Evolutionary conservation across 2,113 vertebrate genomes (phyloP).

Genomic region (Sigmodon hispidus): DNA sequence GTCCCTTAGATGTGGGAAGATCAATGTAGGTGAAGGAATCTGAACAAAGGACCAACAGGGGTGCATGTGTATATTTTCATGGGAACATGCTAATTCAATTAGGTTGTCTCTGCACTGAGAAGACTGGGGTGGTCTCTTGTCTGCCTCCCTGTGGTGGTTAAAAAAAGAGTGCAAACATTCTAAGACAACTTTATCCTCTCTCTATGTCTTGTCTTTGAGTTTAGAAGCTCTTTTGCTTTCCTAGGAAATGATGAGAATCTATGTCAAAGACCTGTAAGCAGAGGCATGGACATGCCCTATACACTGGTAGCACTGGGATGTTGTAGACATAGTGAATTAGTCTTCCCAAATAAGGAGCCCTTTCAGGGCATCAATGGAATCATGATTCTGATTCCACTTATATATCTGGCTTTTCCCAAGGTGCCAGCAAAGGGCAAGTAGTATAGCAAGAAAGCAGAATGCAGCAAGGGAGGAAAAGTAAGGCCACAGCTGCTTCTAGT

Average conservation of each 20-base stretch:
- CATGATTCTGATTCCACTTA: background rate
- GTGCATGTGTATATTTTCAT: background rate
- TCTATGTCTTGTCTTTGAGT: background rate
- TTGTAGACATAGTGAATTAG: conserved; percentile 54
- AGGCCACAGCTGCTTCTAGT: background rate
- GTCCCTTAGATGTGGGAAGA: background rate
- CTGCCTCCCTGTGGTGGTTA: too few relatives aligned
- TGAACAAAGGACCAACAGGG: too few relatives aligned
- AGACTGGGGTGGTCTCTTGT: background rate
- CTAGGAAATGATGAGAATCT: background rate
- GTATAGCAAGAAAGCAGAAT: conserved; percentile 14
- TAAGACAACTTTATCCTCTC: background rate
- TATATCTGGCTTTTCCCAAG: background rate
- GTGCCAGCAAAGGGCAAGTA: background rate
- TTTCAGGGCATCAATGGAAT: conserved; percentile 66
- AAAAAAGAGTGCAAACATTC: background rate
- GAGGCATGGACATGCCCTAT: background rate
- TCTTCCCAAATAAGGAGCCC: conserved; percentile 46
- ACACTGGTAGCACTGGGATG: background rate
- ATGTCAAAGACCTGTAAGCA: background rate
- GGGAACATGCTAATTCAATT: background rate
- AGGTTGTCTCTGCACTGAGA: background rate
- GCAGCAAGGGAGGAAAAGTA: background rate
- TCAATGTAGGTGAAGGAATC: background rate
- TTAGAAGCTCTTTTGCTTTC: background rate